Base-by-base conservation (phyloP, 2,888 invertebrate species). In the Synanthedon vespiformis region DNA sequence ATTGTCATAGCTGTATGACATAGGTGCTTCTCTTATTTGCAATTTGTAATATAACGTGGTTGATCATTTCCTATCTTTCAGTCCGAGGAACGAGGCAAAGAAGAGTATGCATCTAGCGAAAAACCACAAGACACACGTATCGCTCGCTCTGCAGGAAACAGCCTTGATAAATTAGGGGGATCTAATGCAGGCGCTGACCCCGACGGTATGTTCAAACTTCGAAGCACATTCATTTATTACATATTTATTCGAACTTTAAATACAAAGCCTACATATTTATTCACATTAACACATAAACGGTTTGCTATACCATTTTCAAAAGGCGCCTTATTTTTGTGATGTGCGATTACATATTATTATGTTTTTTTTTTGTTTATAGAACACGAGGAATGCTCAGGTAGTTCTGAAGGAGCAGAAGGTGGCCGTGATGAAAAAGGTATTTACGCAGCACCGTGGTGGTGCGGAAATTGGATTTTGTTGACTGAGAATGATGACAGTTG, bases 381-480 rank as follows among this genome's bases (percentile, higher is more conserved):
- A 67, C 89, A 88, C 51, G 90, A 90, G 64, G 92, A 92, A 60
- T 78, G 75, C 57, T 87, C 87, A 11, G 83, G 79, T n/a, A 85
- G 85, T 61, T 87, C 87, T 0, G 87, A 86, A 53, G 81, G 82
- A 10, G 82, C 77, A 1, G 86, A 84, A 55, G 74, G 75, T 40
- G 58, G 61, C 44, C 85, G 88, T 11, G 92, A 92, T 53, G 93
- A 93, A 60, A 89, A 89, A 62, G 95, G 94, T 18, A 89, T 94
- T 5, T 95, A 95, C 70, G 90, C 92, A 52, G 93, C 94, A 55
- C 93, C 94, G 27, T 95, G 94, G 84, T 90, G 91, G 64, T 91
- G 92, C 52, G 92, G 92, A 3, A 91, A 91, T 58, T 96, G 95
- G 95, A 92, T 95, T 16, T 59, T 87, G 49, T 59, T 87, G 0